Conservation (phyloP, 2,888 invertebrate species). For the Tortrix viridana region DNA sequence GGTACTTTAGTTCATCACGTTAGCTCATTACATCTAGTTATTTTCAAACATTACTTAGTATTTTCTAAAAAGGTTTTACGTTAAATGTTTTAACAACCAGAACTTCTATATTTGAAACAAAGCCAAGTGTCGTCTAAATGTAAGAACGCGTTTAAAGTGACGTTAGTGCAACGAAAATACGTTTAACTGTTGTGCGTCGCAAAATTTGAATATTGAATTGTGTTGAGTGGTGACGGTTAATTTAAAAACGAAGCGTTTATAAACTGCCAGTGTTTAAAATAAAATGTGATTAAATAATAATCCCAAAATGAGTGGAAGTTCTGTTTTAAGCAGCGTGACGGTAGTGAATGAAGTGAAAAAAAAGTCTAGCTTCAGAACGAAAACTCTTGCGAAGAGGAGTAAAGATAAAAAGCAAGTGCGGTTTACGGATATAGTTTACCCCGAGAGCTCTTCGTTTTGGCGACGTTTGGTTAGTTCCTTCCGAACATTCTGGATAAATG, state of each 20-base stretch:
- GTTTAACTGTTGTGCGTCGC: constrained; percentile 20
- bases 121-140: constrained; percentile 67
- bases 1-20: constrained; percentile 25
- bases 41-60: neutral
- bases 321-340: constrained; percentile 20
- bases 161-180: constrained; percentile 41
- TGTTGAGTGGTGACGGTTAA: constrained; percentile 11
- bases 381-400: constrained; percentile 55
- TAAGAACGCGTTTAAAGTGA: constrained; percentile 56
- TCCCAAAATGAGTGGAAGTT: constrained; percentile 19
- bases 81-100: constrained; percentile 55
- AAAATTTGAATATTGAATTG: constrained; percentile 3
- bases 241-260: too few species aligned
- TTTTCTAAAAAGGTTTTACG: constrained; percentile 45
- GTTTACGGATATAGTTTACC: constrained; percentile 61
- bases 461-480: constrained; percentile 64
- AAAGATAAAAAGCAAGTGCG: constrained; percentile 70
- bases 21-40: constrained; percentile 21
- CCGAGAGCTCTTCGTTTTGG: constrained; percentile 56
- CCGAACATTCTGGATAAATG: constrained; percentile 65
- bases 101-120: constrained; percentile 61
- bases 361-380: constrained; percentile 67
- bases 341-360: constrained; percentile 60
- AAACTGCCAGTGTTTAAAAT: neutral
- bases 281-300: constrained; percentile 1